Percentiles rank a stretch among this genome's conserved stretches.
Conservation (phyloP, 2,888 invertebrate species). For the Arctia plantaginis region DNA sequence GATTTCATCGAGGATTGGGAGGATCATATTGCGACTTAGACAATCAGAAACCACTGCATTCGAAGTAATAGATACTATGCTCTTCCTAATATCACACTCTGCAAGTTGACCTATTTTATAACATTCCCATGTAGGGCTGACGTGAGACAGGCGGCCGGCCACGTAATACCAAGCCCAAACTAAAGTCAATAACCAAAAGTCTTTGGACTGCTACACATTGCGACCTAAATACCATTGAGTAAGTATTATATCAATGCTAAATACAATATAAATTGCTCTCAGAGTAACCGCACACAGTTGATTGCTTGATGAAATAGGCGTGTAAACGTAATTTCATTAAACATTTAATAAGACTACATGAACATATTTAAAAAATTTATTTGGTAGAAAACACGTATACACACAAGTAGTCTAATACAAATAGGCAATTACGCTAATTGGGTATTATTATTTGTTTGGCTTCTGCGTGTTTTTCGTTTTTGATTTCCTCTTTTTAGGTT, state of each 20-base stretch:
- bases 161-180: not conserved
- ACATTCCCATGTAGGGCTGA: not conserved
- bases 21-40: no score
- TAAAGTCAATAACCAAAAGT: not conserved
- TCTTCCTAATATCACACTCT: no score
- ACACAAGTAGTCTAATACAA: not conserved
- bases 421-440: not conserved
- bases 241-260: no score
- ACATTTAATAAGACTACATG: not conserved
- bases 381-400: not conserved
- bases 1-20: no score
- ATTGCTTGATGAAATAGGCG: not conserved
- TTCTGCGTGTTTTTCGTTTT: not conserved
- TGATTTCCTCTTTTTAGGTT: not conserved
- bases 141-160: not conserved
- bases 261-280: no score
- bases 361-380: not conserved
- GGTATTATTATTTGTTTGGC: not conserved
- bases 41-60: no score
- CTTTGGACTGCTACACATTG: not conserved
- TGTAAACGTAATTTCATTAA: not conserved
- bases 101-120: no score
- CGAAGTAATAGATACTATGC: no score
- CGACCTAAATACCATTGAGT: not conserved
- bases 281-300: no score